phyloP scores from a whole-genome alignment of 2,888 invertebrate genomes.

The Polylopha cassiicola region DNA sequence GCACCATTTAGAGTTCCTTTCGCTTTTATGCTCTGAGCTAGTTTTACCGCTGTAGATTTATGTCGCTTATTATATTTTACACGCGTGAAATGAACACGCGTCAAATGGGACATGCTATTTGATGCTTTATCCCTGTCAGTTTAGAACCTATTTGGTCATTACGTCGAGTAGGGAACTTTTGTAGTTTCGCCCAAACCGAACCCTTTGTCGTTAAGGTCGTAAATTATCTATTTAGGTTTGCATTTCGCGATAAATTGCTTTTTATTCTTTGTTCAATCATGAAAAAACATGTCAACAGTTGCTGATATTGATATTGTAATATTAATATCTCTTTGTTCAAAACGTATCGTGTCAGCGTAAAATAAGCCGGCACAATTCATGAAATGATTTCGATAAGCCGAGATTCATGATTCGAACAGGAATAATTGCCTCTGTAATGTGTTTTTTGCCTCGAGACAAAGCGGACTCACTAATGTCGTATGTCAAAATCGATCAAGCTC shows the following conservation, averaged over 20 bases:
- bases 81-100: slow-evolving; percentile 65
- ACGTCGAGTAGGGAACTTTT: slow-evolving; percentile 23
- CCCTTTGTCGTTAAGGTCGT: slow-evolving; percentile 59
- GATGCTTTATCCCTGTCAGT: slow-evolving; percentile 49
- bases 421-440: slow-evolving; percentile 21
- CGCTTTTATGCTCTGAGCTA: slow-evolving; percentile 25
- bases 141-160: slow-evolving; percentile 46
- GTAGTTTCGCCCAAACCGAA: slow-evolving; percentile 27
- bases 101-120: slow-evolving; percentile 53
- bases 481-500: slow-evolving; percentile 22
- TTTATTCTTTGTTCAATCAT: slow-evolving; percentile 45
- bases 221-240: slow-evolving; percentile 69
- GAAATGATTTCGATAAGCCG: slow-evolving; percentile 18
- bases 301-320: slow-evolving; percentile 27
- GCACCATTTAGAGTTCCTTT: slow-evolving; percentile 26
- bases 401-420: slow-evolving; percentile 20
- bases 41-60: slow-evolving; percentile 56
- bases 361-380: slow-evolving; percentile 7
- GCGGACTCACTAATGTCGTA: slow-evolving; percentile 17
- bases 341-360: slow-evolving; percentile 13
- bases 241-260: slow-evolving; percentile 65
- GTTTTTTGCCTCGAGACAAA: slow-evolving; percentile 14
- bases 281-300: slow-evolving; percentile 54
- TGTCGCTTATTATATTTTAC: slow-evolving; percentile 71
- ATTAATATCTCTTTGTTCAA: slow-evolving; percentile 16